Percentiles rank a stretch among this genome's conserved stretches.
Conservation (phyloP, 2,888 invertebrate genomes). For the Microctonus hyperodae region DNA sequence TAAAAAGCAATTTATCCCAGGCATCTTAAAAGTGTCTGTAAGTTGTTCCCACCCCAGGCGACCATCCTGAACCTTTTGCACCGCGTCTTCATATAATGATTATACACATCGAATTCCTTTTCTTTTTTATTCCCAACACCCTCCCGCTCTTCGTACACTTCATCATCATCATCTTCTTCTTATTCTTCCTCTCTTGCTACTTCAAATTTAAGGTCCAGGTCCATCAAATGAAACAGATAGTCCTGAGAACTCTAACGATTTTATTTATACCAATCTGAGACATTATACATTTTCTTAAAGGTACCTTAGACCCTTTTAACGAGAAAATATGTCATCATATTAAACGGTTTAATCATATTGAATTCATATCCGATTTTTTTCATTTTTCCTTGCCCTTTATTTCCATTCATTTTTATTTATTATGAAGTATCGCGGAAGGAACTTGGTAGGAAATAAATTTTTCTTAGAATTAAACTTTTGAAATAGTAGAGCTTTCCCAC, state of each 20-base stretch:
- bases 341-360: not conserved
- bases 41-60: constrained; percentile 22
- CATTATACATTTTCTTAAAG: not conserved
- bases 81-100: constrained; percentile 25
- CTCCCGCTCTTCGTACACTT: not conserved
- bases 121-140: constrained; percentile 13
- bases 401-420: not conserved
- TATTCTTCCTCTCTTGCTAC: constrained; percentile 12
- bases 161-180: constrained; percentile 4
- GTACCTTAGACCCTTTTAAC: not conserved
- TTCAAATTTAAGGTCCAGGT: constrained; percentile 3
- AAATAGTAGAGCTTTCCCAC: constrained; percentile 35
- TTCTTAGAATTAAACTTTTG: not conserved
- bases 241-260: constrained; percentile 36
- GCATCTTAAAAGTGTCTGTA: constrained; percentile 17
- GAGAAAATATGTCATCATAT: not conserved
- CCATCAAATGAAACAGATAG: constrained; percentile 36
- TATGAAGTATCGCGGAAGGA: not conserved
- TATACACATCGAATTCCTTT: constrained; percentile 28
- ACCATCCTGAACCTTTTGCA: constrained; percentile 19
- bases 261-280: not conserved
- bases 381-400: not conserved
- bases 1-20: constrained; percentile 28
- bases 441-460: not conserved
- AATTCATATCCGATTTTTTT: not conserved